Conservation (phyloP, 2,113 vertebrate genomes). For the Charina bottae region DNA sequence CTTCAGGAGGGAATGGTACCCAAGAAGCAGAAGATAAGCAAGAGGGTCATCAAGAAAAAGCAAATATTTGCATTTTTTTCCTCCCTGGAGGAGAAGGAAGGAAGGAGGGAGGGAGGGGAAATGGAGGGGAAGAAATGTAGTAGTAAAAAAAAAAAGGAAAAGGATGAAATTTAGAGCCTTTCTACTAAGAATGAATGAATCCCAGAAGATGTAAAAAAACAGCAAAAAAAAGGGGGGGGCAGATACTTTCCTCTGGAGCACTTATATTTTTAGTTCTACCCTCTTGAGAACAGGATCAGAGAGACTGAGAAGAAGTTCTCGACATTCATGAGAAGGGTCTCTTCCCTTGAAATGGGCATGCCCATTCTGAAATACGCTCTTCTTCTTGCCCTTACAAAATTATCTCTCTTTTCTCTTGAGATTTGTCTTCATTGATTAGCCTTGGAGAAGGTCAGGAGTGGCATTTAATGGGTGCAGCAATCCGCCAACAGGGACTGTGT, state of each 20-base stretch:
- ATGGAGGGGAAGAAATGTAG: no score
- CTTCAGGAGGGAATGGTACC: background rate
- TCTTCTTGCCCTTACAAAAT: background rate
- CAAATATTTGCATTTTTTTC: background rate
- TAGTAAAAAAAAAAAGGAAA: background rate
- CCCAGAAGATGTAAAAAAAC: background rate
- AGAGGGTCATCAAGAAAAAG: background rate
- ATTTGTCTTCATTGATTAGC: slow-evolving; percentile 11
- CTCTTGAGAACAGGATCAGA: background rate
- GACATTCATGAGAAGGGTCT: background rate
- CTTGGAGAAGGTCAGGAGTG: no score
- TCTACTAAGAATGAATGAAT: no score
- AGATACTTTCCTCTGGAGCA: background rate
- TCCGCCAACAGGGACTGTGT: background rate
- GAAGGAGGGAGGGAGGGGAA: background rate
- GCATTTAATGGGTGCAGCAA: slow-evolving; percentile 10
- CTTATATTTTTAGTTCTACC: background rate
- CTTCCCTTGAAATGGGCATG: background rate
- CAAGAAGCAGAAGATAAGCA: background rate
- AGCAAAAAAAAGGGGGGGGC: no score
- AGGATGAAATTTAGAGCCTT: background rate
- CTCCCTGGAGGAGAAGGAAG: no score
- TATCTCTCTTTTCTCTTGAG: accelerated
- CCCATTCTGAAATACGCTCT: background rate
- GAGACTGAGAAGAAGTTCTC: background rate